Percentiles rank a stretch among this genome's conserved stretches.
Conservation (phyloP, 37 sponge, comb jelly and placozoan species). For the Ianthella basta region DNA sequence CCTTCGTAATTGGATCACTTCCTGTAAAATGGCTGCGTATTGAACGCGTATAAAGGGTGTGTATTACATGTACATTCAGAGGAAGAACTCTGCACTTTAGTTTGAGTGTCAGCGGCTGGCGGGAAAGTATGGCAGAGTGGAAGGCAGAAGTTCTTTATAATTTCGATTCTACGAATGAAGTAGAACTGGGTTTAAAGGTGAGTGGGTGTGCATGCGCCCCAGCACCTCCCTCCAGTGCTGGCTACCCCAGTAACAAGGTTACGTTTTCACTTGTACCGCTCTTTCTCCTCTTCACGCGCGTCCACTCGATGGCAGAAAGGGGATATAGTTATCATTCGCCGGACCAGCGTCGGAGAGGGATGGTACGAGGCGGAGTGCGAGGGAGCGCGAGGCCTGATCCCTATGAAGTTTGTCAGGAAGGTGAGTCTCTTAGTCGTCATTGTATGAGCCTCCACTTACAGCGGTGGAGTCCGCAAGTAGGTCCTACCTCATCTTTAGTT, state of each 20-base stretch:
- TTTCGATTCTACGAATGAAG: conserved; percentile 64
- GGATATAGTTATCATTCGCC: conserved; percentile 59
- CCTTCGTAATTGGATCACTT: neutral
- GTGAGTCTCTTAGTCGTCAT: conserved; percentile 30
- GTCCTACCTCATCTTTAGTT: too few species aligned
- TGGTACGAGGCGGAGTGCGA: conserved; percentile 83
- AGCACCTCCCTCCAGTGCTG: too few species aligned
- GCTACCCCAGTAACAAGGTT: too few species aligned
- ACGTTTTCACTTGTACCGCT: too few species aligned
- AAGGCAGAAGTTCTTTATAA: conserved; percentile 54
- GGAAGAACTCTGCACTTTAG: too few species aligned
- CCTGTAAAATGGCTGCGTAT: conserved; percentile 8
- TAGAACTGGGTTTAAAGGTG: conserved; percentile 57
- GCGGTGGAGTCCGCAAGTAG: too few species aligned
- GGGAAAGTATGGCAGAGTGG: conserved; percentile 20
- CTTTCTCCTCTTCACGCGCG: too few species aligned
- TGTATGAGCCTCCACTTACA: neutral
- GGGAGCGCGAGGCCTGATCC: conserved; percentile 74
- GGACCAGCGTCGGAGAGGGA: conserved; percentile 71
- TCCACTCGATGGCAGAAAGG: conserved; percentile 52
- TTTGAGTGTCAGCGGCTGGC: too few species aligned
- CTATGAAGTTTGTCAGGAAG: conserved; percentile 67
- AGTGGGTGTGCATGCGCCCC: too few species aligned
- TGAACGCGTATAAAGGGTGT: too few species aligned
- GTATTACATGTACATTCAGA: too few species aligned